These are phyloP conservation scores for Chionomys nivalis DNA, from an alignment of 2,113 vertebrate genomes.

Conservation along the genomic window DNA sequence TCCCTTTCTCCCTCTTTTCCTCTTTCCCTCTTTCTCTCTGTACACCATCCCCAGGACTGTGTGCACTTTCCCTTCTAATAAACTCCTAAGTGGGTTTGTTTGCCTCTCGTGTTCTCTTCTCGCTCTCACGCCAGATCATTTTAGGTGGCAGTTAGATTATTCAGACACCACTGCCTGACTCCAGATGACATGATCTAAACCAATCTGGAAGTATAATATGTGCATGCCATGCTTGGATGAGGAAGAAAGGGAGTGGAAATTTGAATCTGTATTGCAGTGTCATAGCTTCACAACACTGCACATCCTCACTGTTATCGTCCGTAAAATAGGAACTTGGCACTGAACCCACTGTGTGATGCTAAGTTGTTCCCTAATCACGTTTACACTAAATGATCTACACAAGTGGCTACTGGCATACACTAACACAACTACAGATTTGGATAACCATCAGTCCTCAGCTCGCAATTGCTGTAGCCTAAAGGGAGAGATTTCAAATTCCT, in stretches of 20 bases:
- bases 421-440: not conserved
- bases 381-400: not conserved
- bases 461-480: not conserved
- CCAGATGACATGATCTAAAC: not conserved
- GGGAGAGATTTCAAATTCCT: not conserved
- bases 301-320: not conserved
- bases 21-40: too few relatives aligned
- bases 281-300: too few relatives aligned
- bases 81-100: too few relatives aligned
- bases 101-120: too few relatives aligned
- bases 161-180: not conserved
- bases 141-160: not conserved
- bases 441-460: not conserved
- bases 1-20: too few relatives aligned
- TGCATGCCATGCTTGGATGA: not conserved
- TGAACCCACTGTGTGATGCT: not conserved
- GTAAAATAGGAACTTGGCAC: not conserved
- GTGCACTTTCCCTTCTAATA: too few relatives aligned
- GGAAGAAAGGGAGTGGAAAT: not conserved
- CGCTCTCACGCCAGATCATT: too few relatives aligned
- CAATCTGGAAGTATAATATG: fast-evolving
- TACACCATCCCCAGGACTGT: too few relatives aligned
- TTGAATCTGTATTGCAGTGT: not conserved
- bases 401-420: not conserved
- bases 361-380: not conserved